These are phyloP conservation scores for Phoenicopterus ruber DNA, from an alignment of 2,113 vertebrate genomes.

Conservation along the genomic window DNA sequence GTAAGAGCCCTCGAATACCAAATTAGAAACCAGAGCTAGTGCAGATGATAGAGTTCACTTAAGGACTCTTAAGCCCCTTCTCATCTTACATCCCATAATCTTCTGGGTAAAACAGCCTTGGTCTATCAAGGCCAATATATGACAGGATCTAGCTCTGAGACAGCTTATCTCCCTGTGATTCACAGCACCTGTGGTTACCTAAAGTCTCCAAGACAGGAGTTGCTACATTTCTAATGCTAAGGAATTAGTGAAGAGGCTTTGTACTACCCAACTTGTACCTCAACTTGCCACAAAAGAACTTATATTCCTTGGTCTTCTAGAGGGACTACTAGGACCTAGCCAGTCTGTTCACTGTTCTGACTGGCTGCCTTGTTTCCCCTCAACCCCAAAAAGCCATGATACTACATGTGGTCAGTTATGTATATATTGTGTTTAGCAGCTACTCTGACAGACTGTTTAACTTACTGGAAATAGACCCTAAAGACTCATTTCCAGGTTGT, in stretches of 20 bases:
- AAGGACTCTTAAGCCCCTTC: background rate
- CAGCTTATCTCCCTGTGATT: background rate
- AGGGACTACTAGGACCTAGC: background rate
- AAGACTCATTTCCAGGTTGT: background rate
- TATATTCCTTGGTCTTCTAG: background rate
- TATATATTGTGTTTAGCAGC: background rate
- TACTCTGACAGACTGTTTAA: background rate
- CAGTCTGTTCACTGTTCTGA: background rate
- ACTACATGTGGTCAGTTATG: background rate
- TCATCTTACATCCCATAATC: slow-evolving; percentile 10
- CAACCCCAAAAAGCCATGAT: background rate
- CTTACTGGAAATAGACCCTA: background rate
- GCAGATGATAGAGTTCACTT: slow-evolving; percentile 1
- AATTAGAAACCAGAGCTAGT: slow-evolving; percentile 12
- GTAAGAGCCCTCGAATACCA: background rate
- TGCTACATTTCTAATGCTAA: background rate
- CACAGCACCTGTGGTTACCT: background rate
- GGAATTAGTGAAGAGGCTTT: background rate
- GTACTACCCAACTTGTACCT: background rate
- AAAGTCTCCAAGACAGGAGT: background rate
- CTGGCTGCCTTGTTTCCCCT: background rate
- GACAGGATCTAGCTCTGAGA: background rate
- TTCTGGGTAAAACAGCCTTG: background rate
- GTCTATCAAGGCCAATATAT: background rate
- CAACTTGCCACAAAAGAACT: background rate